Percentiles rank a stretch among this genome's conserved stretches.
Conservation (phyloP, 2,797 vertebrate genomes). For the Crax fasciolata region DNA sequence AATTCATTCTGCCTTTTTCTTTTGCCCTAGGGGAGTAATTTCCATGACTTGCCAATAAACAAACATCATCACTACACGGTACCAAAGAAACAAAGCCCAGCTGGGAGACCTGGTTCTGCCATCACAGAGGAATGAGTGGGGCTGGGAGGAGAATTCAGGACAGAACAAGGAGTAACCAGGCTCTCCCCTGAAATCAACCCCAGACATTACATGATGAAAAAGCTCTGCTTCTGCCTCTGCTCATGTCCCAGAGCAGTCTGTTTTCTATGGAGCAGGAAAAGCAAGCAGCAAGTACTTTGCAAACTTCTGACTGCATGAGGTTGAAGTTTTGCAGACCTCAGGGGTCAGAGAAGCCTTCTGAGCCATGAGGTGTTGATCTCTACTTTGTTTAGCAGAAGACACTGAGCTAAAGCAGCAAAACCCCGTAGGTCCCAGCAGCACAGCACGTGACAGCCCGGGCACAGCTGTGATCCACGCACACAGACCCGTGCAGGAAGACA, state of each 20-base stretch:
- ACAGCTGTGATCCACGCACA: fast-evolving
- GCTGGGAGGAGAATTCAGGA: background rate
- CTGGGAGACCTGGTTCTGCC: background rate
- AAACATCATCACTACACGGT: background rate
- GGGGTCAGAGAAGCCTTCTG: background rate
- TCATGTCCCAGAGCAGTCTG: background rate
- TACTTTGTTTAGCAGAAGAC: background rate
- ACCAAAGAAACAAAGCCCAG: background rate
- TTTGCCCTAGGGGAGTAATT: background rate
- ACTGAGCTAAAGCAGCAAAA: background rate
- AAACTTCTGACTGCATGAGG: background rate
- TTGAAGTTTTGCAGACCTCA: background rate
- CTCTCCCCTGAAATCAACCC: background rate
- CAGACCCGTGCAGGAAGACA: background rate
- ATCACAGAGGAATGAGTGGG: background rate
- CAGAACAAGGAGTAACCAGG: background rate
- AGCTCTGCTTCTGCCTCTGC: background rate
- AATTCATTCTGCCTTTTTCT: background rate
- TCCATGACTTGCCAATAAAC: background rate
- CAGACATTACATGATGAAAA: background rate
- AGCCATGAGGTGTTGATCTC: background rate
- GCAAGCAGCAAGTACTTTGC: background rate
- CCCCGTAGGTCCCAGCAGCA: no score
- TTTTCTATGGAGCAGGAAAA: background rate
- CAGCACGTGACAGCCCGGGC: background rate